Percentiles rank a stretch among this genome's conserved stretches.
phyloP scores from a whole-genome alignment of 2,113 vertebrate genomes.

The Mastomys coucha region DNA sequence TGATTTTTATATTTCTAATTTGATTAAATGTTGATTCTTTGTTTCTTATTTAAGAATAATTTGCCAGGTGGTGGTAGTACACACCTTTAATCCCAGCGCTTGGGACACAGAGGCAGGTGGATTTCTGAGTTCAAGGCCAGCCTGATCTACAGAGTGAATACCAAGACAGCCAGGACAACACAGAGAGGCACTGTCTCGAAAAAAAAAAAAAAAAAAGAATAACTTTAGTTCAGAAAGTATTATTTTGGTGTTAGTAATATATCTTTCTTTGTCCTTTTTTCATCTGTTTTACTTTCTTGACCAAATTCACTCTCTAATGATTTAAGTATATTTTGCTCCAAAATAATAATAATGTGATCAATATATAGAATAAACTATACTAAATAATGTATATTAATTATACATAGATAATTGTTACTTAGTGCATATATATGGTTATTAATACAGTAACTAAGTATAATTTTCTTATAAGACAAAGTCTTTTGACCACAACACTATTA shows the following conservation, averaged over 20 bases:
- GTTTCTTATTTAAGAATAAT: conserved; percentile 10
- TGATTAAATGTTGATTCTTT: conserved; percentile 11
- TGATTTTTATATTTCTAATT: conserved; percentile 20
- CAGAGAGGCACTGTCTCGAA: too few species aligned
- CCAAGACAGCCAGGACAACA: too few species aligned
- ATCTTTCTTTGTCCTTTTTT: background rate
- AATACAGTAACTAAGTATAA: conserved; percentile 32
- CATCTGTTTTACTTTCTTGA: background rate
- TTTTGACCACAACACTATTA: conserved; percentile 12
- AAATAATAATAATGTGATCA: background rate
- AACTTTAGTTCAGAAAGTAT: background rate
- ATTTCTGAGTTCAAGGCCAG: too few species aligned
- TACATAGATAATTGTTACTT: background rate
- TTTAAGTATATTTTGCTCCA: conserved; percentile 21
- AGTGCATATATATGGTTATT: background rate
- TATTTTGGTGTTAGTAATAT: conserved; percentile 40
- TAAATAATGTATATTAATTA: background rate
- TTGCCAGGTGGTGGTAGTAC: too few species aligned
- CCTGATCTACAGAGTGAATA: too few species aligned
- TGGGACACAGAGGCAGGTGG: too few species aligned
- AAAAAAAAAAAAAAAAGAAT: background rate
- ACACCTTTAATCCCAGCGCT: too few species aligned
- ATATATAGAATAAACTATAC: background rate
- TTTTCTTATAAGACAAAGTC: background rate
- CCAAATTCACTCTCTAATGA: background rate